Evolutionary conservation across 92 coral and sea anemone genomes (phyloP), one percentile per base, ranked within the genome.

Genomic region (Metridium senile): DNA sequence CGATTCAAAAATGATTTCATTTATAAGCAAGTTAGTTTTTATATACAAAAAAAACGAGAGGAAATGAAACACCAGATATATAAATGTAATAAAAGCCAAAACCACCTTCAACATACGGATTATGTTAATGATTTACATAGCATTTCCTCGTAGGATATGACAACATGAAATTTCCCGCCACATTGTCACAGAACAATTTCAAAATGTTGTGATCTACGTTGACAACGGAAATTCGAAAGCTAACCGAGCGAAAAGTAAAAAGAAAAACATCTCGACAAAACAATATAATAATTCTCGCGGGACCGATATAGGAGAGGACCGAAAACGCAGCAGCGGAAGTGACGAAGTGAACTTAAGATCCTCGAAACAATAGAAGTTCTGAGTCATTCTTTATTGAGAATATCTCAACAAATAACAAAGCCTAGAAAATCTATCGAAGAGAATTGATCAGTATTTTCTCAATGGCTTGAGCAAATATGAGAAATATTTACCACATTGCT

Each of bases 1-100:
- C 85, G 86, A 81, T 75, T 81, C 78, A 31, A 85, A 73, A 52
- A 73, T 85, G 84, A 91, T 82, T 88, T 85, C 88, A 88, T 78
- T 82, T 66, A 51, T 33, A 74, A 74, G 72, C 74, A 83, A 87
- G 78, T 61, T 75, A 29, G 71, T 1, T 22, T 53, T 46, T 70
- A 0, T 26, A 63, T 13, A 63, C 69, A 63, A 63, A 63, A 28
- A 16, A 63, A 63, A 7, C 17, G 20, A 8, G n/a, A 31, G 31
- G 27, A 63, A 28, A 63, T 31, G 26, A 45, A 67, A 43, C 2
- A 45, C 28, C 71, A 69, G 74, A 69, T 34, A 69, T 11, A 69
- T 10, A n/a, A 33, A 69, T 63, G 45, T 63, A 63, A 28, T 20
- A 68, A 68, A 68, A 68, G 21, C 17, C 30, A 30, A 34, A 68